Evolutionary conservation across 2,797 vertebrate genomes (phyloP).

Genomic region (Oreochromis grahami): DNA sequence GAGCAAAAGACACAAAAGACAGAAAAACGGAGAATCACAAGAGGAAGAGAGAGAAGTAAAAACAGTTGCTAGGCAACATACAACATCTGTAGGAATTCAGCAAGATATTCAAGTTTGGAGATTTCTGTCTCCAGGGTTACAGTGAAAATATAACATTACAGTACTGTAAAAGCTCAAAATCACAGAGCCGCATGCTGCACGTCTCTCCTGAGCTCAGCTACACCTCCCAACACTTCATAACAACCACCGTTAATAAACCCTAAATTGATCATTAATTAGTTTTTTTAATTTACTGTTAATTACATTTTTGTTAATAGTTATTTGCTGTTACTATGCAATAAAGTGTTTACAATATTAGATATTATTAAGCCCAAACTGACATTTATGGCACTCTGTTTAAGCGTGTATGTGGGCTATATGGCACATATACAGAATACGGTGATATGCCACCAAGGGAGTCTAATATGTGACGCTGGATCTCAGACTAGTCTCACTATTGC

Average conservation of each 20-base stretch:
- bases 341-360: neutral
- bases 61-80: slow-evolving; percentile 84
- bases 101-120: slow-evolving; percentile 72
- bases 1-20: slow-evolving; percentile 51
- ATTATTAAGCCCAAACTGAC: neutral
- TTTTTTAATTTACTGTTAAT: neutral
- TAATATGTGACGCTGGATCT: neutral
- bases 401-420: neutral
- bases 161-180: slow-evolving; percentile 43
- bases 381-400: neutral
- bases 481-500: neutral
- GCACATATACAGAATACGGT: neutral
- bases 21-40: slow-evolving; percentile 47
- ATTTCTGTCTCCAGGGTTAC: slow-evolving; percentile 78
- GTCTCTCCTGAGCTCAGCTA: neutral
- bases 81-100: slow-evolving; percentile 79
- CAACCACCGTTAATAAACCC: neutral
- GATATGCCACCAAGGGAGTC: neutral
- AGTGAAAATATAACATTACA: slow-evolving; percentile 63
- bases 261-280: neutral
- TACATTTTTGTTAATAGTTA: neutral
- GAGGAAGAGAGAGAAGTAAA: slow-evolving; percentile 53
- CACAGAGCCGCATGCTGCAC: slow-evolving; percentile 6
- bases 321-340: neutral
- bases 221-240: neutral